Percentiles rank a stretch among this genome's conserved stretches.
Evolutionary conservation across 2,113 vertebrate genomes (phyloP).

Genomic region (Polypterus bichir): DNA sequence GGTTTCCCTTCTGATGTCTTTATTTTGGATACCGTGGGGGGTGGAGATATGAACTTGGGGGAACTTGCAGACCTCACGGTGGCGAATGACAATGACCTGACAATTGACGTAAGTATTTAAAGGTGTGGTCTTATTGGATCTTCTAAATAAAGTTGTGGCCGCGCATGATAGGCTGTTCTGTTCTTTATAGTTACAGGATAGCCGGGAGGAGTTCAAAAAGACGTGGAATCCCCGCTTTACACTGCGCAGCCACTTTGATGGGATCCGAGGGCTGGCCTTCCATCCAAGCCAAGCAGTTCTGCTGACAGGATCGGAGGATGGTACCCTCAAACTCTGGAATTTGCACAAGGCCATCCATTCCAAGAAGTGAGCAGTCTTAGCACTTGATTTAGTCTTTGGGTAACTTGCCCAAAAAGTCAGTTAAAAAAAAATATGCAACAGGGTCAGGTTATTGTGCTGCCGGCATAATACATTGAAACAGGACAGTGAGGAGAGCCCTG

Average conservation of each 20-base stretch:
- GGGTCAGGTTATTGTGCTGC: too few relatives aligned
- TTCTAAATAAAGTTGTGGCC: background rate
- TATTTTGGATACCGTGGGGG: conserved; percentile 75
- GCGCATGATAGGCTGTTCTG: background rate
- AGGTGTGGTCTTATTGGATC: too few relatives aligned
- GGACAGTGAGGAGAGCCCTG: too few relatives aligned
- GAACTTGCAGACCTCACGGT: conserved; percentile 86
- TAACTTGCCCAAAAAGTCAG: too few relatives aligned
- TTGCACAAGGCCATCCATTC: conserved; percentile 76
- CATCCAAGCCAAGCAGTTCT: conserved; percentile 72
- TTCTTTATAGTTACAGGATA: conserved; percentile 58
- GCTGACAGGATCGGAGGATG: conserved; percentile 73
- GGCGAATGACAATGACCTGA: conserved; percentile 80
- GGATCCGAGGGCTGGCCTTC: conserved; percentile 73
- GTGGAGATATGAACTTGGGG: conserved; percentile 78
- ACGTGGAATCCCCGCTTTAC: conserved; percentile 84
- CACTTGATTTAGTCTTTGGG: too few relatives aligned
- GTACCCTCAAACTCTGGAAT: conserved; percentile 84
- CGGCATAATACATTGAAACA: too few relatives aligned
- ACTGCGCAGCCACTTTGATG: conserved; percentile 79
- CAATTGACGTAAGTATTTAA: conserved; percentile 65
- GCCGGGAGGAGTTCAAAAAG: conserved; percentile 73
- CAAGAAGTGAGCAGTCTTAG: conserved; percentile 61
- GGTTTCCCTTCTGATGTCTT: conserved; percentile 79
- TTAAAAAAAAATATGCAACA: too few relatives aligned